phyloP scores from a whole-genome alignment of 2,113 vertebrate species.

The Trochalopteron elliotii region DNA sequence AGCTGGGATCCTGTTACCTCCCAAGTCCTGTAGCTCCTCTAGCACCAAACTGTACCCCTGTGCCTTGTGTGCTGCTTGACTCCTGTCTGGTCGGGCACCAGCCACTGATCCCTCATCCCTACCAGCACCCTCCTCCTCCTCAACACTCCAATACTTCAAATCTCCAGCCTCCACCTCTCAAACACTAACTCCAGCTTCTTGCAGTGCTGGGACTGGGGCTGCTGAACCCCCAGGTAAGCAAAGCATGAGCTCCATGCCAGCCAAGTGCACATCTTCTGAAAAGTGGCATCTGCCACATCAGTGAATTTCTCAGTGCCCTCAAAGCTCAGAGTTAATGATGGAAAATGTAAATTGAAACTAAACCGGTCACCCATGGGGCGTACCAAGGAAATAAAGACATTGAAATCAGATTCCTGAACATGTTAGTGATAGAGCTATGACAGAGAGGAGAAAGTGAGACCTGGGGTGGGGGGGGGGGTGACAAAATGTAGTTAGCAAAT shows the following conservation, averaged over 20 bases:
- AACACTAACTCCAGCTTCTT: neutral
- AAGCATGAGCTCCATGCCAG: fast-evolving
- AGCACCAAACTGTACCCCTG: neutral
- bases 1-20: neutral
- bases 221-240: neutral
- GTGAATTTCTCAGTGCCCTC: neutral
- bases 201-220: neutral
- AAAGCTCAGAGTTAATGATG: neutral
- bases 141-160: neutral
- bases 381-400: neutral
- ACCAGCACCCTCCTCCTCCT: neutral
- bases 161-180: neutral
- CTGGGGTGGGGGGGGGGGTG: neutral
- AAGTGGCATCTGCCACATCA: neutral
- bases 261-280: neutral
- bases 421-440: neutral
- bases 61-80: neutral
- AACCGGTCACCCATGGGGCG: fast-evolving
- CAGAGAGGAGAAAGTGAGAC: neutral
- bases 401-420: neutral
- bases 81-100: neutral
- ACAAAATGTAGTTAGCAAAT: neutral
- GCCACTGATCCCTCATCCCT: neutral
- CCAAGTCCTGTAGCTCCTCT: neutral
- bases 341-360: neutral